Conservation (phyloP, 2,888 invertebrate species). For the Invenusta paracnida region DNA sequence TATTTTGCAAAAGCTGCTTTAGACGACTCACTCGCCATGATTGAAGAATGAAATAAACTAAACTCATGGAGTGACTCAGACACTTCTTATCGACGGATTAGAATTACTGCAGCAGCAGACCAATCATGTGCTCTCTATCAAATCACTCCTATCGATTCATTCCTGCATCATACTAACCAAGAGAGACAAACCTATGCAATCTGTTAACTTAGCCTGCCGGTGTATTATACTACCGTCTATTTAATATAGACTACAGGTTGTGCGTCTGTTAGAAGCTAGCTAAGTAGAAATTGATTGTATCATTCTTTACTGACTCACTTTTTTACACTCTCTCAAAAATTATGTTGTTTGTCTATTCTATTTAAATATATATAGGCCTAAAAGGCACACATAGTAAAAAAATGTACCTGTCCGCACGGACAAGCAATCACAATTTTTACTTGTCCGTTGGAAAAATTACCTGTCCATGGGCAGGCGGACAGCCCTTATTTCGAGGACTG, state of each 20-base stretch:
- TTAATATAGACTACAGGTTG: slow-evolving; percentile 10
- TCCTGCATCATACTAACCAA: slow-evolving; percentile 29
- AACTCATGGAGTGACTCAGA: slow-evolving; percentile 26
- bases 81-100: slow-evolving; percentile 29
- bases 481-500: slow-evolving; percentile 26
- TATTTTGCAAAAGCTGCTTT: slow-evolving; percentile 29
- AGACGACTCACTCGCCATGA: slow-evolving; percentile 29
- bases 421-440: slow-evolving; percentile 29
- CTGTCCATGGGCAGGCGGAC: slow-evolving; percentile 23
- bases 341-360: slow-evolving; percentile 25
- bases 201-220: slow-evolving; percentile 26
- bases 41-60: slow-evolving; percentile 29
- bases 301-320: slow-evolving; percentile 29
- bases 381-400: slow-evolving; percentile 29
- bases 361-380: slow-evolving; percentile 29
- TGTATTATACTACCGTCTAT: background rate
- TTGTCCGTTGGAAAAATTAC: slow-evolving; percentile 29
- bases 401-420: slow-evolving; percentile 29
- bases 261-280: slow-evolving; percentile 29
- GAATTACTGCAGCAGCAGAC: slow-evolving; percentile 29
- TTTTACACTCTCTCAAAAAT: slow-evolving; percentile 29
- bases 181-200: slow-evolving; percentile 29
- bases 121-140: slow-evolving; percentile 29
- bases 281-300: slow-evolving; percentile 29
- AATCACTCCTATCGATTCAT: slow-evolving; percentile 29